Percentiles rank a stretch among this genome's conserved stretches.
phyloP scores from a whole-genome alignment of 1,140 invertebrate species.

The Palaemon carinicauda region DNA sequence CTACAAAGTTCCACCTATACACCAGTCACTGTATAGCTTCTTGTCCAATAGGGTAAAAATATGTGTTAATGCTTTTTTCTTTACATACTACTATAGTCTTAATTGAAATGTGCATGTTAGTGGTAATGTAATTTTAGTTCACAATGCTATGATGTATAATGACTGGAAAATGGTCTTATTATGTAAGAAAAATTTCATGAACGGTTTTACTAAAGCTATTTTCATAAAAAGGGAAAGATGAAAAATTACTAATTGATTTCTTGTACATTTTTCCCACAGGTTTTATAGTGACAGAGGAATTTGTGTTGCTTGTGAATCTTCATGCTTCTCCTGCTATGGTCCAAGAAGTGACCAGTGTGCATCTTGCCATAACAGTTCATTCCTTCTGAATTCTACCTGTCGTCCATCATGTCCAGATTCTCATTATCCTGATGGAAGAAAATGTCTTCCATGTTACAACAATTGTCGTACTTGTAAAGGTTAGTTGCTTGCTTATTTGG shows the following conservation, averaged over 20 bases:
- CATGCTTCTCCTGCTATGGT: constrained; percentile 83
- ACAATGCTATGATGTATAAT: not conserved
- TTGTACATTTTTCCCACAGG: constrained; percentile 65
- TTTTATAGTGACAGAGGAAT: constrained; percentile 84
- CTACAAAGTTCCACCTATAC: constrained; percentile 76
- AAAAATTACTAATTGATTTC: too few species aligned
- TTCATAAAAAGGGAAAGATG: too few species aligned
- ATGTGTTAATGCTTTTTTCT: not conserved
- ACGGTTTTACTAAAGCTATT: too few species aligned
- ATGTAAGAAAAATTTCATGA: too few species aligned
- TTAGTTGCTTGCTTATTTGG: too few species aligned
- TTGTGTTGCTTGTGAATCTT: constrained; percentile 82
- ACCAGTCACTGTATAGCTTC: constrained; percentile 81
- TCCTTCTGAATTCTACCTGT: constrained; percentile 81
- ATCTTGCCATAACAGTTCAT: constrained; percentile 78
- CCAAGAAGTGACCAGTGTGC: constrained; percentile 84
- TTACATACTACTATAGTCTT: too few species aligned
- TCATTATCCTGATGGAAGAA: constrained; percentile 81
- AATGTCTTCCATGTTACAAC: constrained; percentile 74
- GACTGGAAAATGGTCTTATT: not conserved
- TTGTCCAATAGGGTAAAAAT: constrained; percentile 66
- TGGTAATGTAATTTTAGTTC: not conserved
- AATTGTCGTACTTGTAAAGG: constrained; percentile 77
- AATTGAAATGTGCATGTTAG: not conserved
- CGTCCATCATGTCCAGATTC: constrained; percentile 83